Conservation (phyloP, 2,797 vertebrate species). For the Channa striata region DNA sequence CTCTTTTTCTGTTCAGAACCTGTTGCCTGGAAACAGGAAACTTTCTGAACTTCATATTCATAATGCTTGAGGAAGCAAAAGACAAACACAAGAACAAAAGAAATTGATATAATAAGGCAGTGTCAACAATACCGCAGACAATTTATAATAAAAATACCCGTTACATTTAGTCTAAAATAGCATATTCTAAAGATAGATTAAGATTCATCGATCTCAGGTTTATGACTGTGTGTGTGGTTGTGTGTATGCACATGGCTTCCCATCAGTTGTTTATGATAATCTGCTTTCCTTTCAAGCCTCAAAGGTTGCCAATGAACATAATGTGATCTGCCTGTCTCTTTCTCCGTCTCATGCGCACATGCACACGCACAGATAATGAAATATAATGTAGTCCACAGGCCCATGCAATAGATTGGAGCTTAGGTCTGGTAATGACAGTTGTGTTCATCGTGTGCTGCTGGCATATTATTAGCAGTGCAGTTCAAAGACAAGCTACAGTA, state of each 20-base stretch:
- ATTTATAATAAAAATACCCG: neutral
- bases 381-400: constrained; percentile 44
- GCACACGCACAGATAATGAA: constrained; percentile 17
- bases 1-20: constrained; percentile 22
- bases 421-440: constrained; percentile 40
- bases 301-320: constrained; percentile 11
- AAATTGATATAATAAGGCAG: constrained; percentile 15
- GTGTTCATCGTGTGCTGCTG: neutral
- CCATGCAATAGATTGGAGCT: constrained; percentile 32
- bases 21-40: constrained; percentile 73
- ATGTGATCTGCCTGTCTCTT: neutral
- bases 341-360: neutral
- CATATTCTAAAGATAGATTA: neutral
- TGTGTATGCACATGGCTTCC: constrained; percentile 10
- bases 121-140: constrained; percentile 9
- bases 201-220: neutral
- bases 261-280: constrained; percentile 4
- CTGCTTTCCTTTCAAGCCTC: constrained; percentile 14
- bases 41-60: constrained; percentile 57
- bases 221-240: neutral
- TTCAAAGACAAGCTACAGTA: neutral
- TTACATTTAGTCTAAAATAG: neutral
- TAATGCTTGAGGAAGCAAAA: constrained; percentile 16
- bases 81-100: constrained; percentile 11
- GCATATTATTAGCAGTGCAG: constrained; percentile 6